Conservation (phyloP, 1,140 invertebrate species). For the Hyles euphorbiae region DNA sequence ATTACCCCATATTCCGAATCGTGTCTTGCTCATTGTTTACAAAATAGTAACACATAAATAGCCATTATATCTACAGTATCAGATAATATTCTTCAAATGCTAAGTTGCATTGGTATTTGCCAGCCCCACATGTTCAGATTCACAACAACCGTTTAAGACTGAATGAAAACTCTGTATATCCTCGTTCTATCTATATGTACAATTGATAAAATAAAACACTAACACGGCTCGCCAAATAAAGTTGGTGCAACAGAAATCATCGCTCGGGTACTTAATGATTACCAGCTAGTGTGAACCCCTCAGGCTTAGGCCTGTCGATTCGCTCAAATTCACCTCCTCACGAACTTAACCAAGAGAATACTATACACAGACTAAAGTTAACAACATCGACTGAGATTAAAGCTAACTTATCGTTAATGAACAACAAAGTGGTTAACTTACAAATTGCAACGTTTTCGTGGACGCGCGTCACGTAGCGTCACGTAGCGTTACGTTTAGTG, state of each 20-base stretch:
- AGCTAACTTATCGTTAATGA: constrained; percentile 72
- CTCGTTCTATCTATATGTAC: constrained; percentile 70
- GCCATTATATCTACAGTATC: constrained; percentile 47
- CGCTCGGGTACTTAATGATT: constrained; percentile 64
- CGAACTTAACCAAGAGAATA: constrained; percentile 68
- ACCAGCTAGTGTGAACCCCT: constrained; percentile 60
- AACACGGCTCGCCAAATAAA: constrained; percentile 66
- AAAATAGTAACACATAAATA: constrained; percentile 50
- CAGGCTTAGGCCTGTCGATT: constrained; percentile 56
- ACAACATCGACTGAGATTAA: constrained; percentile 72
- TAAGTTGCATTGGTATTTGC: constrained; percentile 58
- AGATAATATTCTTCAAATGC: constrained; percentile 51
- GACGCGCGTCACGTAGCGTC: constrained; percentile 51
- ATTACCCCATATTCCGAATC: constrained; percentile 20
- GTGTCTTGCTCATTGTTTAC: constrained; percentile 30
- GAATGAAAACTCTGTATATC: constrained; percentile 55
- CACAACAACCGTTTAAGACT: constrained; percentile 59
- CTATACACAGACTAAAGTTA: constrained; percentile 72
- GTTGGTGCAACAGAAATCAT: constrained; percentile 68
- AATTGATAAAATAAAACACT: constrained; percentile 60
- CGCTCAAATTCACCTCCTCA: constrained; percentile 69
- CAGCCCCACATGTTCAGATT: constrained; percentile 50
- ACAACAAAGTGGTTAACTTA: constrained; percentile 74
- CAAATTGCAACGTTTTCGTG: constrained; percentile 55
- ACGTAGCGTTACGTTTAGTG: constrained; percentile 52